A percentile compares a stretch with the other conserved stretches of the same genome.
These are phyloP conservation scores for Beaufortia kweichowensis DNA, from an alignment of 2,113 vertebrate species.

Conservation along the genomic window DNA sequence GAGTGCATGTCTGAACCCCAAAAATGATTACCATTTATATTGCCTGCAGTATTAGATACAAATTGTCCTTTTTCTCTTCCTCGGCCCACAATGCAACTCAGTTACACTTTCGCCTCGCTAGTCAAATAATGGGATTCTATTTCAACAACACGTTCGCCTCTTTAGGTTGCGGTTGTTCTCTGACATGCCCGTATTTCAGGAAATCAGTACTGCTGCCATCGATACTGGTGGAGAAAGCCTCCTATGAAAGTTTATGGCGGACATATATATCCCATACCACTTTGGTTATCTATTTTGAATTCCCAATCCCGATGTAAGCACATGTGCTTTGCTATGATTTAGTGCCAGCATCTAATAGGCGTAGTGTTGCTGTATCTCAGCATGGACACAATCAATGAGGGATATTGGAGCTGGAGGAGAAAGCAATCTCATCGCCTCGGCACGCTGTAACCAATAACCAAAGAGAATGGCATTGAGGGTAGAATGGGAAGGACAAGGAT, in stretches of 20 bases:
- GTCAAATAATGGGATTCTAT: slow-evolving; percentile 60
- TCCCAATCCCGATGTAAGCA: slow-evolving; percentile 46
- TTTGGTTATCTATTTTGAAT: slow-evolving; percentile 54
- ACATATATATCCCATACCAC: slow-evolving; percentile 37
- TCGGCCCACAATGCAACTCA: slow-evolving; percentile 23
- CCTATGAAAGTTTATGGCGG: slow-evolving; percentile 53
- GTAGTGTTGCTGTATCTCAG: slow-evolving; percentile 30
- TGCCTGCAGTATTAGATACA: slow-evolving; percentile 46
- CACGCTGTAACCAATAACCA: slow-evolving; percentile 18
- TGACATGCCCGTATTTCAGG: slow-evolving; percentile 57
- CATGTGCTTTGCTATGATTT: slow-evolving; percentile 52
- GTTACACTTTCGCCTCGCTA: slow-evolving; percentile 13
- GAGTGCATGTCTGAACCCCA: background rate
- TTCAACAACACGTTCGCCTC: slow-evolving; percentile 54
- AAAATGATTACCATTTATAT: slow-evolving; percentile 65
- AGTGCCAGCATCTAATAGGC: slow-evolving; percentile 49
- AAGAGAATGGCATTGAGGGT: slow-evolving; percentile 29
- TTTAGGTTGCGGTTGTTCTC: slow-evolving; percentile 48
- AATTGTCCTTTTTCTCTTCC: slow-evolving; percentile 29
- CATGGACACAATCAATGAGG: slow-evolving; percentile 41
- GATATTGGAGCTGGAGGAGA: slow-evolving; percentile 42
- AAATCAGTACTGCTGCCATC: slow-evolving; percentile 17
- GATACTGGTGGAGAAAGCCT: slow-evolving; percentile 30
- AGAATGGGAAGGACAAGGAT: background rate
- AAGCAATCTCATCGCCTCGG: slow-evolving; percentile 49